Evolutionary conservation across 2,113 vertebrate genomes (phyloP).

Genomic region (Pitta sordida): DNA sequence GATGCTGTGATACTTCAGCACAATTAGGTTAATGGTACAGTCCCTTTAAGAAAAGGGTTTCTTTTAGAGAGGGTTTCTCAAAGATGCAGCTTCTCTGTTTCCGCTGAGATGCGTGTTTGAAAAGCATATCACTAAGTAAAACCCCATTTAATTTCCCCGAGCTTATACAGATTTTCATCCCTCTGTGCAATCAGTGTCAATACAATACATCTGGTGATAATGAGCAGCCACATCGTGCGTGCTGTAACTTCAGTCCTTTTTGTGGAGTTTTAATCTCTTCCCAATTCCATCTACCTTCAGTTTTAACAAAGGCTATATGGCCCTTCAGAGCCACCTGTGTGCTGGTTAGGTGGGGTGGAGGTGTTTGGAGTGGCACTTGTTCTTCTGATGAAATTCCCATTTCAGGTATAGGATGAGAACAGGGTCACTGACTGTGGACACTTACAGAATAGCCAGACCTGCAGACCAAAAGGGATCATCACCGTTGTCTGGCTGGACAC

Average conservation of each 20-base stretch:
- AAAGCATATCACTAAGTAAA: background rate
- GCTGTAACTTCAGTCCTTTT: background rate
- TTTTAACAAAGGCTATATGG: background rate
- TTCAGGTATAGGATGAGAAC: background rate
- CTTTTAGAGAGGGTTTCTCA: background rate
- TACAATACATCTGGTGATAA: background rate
- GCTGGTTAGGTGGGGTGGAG: background rate
- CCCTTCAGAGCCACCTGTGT: background rate
- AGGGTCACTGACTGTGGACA: background rate
- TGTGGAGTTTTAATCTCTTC: background rate
- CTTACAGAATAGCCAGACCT: background rate
- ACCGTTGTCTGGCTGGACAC: background rate
- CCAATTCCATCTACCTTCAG: background rate
- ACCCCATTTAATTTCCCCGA: background rate
- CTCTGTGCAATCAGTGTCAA: background rate
- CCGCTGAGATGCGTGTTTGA: background rate
- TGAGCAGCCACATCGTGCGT: background rate
- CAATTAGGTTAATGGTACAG: background rate
- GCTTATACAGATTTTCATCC: background rate
- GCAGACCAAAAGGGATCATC: background rate
- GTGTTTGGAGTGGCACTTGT: background rate
- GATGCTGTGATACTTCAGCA: too few species aligned
- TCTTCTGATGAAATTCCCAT: background rate
- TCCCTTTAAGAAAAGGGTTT: background rate
- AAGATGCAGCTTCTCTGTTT: background rate